Percentiles rank a stretch among this genome's conserved stretches.
phyloP scores from a whole-genome alignment of 2,888 invertebrate genomes.

The Dicyrtoma fusca region DNA sequence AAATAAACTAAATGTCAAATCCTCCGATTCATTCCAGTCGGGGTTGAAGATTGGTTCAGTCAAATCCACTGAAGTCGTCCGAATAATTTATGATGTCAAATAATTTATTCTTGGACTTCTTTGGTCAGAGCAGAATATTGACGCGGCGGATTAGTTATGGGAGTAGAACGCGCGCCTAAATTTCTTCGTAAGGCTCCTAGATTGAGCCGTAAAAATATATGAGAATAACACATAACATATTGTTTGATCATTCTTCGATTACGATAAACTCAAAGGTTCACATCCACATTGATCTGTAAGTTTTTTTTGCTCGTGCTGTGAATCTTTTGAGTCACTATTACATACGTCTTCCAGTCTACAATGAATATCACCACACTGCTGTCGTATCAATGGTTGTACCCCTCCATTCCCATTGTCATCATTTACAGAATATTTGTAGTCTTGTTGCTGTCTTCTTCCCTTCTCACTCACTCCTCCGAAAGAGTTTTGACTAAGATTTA shows the following conservation, averaged over 20 bases:
- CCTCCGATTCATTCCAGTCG: conserved; percentile 39
- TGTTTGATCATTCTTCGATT: conserved; percentile 36
- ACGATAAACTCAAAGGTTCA: conserved; percentile 33
- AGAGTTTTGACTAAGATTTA: conserved; percentile 40
- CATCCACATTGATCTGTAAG: conserved; percentile 31
- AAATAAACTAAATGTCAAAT: conserved; percentile 33
- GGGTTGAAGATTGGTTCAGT: conserved; percentile 38
- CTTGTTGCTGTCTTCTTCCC: conserved; percentile 17
- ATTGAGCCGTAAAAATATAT: conserved; percentile 40
- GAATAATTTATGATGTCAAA: neutral
- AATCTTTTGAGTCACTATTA: conserved; percentile 32
- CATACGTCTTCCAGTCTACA: conserved; percentile 39
- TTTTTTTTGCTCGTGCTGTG: conserved; percentile 34
- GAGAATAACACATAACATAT: conserved; percentile 36
- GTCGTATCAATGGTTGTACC: conserved; percentile 37
- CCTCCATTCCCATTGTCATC: conserved; percentile 40
- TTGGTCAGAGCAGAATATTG: conserved; percentile 36
- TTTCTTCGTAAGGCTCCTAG: conserved; percentile 35
- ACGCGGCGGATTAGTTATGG: conserved; percentile 27
- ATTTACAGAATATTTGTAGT: conserved; percentile 25
- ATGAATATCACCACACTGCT: conserved; percentile 45
- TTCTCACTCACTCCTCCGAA: conserved; percentile 42
- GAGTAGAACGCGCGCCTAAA: conserved; percentile 30
- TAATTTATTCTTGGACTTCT: conserved; percentile 24
- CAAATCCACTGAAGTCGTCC: conserved; percentile 33